A percentile compares a stretch with the other conserved stretches of the same genome.
phyloP scores from a whole-genome alignment of 2,888 invertebrate genomes.

The Agrotis exclamationis region DNA sequence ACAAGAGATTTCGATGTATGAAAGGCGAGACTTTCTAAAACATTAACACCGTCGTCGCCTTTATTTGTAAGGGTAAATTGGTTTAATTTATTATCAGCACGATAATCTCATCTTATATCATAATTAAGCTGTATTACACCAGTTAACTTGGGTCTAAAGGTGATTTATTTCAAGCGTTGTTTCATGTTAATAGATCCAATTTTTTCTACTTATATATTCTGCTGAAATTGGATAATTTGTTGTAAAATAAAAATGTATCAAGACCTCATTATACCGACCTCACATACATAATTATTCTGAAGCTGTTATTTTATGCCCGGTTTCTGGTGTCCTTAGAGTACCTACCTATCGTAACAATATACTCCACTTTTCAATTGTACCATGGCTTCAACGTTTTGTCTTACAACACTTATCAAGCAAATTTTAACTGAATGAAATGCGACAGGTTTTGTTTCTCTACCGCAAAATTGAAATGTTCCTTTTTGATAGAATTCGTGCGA shows the following conservation, averaged over 20 bases:
- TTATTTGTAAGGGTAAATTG: background rate
- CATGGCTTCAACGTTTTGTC: constrained; percentile 7
- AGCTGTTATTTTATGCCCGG: background rate
- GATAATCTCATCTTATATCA: background rate
- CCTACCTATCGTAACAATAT: constrained; percentile 5
- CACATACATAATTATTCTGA: too few species aligned
- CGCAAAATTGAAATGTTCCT: constrained; percentile 31
- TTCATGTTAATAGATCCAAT: background rate
- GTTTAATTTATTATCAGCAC: constrained; percentile 4
- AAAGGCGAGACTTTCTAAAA: background rate
- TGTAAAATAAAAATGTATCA: background rate
- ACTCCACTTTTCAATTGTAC: background rate
- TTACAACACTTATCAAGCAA: constrained; percentile 15
- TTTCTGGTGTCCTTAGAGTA: too few species aligned
- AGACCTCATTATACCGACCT: background rate
- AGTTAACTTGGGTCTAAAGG: background rate
- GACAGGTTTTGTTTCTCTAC: constrained; percentile 17
- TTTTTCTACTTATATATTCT: background rate
- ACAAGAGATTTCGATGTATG: background rate
- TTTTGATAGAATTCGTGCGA: constrained; percentile 21
- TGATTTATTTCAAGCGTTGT: constrained; percentile 9
- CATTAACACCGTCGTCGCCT: too few species aligned
- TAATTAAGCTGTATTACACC: background rate
- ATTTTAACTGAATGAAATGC: constrained; percentile 18
- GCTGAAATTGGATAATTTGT: background rate